Percentiles rank a stretch among this genome's conserved stretches.
Evolutionary conservation across 35 echinoderm and acorn worm genomes (phyloP).

Genomic region (Lytechinus variegatus): DNA sequence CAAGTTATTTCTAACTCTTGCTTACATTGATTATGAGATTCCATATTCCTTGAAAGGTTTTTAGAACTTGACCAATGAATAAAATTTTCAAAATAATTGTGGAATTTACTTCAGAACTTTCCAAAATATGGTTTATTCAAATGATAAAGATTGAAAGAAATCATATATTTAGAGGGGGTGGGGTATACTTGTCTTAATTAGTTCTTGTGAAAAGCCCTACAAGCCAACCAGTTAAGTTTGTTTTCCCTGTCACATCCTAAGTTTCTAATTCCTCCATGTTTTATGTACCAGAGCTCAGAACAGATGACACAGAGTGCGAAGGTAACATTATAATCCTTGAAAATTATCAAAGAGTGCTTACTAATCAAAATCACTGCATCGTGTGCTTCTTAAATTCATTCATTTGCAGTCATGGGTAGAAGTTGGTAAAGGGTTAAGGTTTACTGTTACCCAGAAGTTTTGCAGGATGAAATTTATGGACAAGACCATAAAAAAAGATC

Average conservation of each 20-base stretch:
- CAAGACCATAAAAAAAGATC: no score
- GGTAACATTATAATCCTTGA: constrained; percentile 6
- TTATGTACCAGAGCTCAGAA: constrained; percentile 42
- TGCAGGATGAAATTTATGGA: not conserved
- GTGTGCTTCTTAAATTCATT: not conserved
- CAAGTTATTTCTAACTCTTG: no score
- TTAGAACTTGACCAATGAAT: no score
- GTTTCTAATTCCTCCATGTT: constrained; percentile 39
- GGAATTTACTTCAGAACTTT: no score
- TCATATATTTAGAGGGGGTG: no score
- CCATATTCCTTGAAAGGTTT: no score
- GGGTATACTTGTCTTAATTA: no score
- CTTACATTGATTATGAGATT: no score
- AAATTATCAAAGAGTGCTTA: not conserved
- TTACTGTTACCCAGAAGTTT: not conserved
- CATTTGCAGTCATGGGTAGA: not conserved
- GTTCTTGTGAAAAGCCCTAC: not conserved
- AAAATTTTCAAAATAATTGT: no score
- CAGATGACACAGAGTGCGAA: constrained; percentile 19
- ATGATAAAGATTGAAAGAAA: no score
- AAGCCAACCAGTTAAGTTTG: not conserved
- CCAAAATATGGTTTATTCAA: no score
- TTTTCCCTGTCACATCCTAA: not conserved
- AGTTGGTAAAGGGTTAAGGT: no score
- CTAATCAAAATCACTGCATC: not conserved